A percentile compares a stretch with the other conserved stretches of the same genome.
Conservation (phyloP, 2,113 vertebrate species). For the Eublepharis macularius region DNA sequence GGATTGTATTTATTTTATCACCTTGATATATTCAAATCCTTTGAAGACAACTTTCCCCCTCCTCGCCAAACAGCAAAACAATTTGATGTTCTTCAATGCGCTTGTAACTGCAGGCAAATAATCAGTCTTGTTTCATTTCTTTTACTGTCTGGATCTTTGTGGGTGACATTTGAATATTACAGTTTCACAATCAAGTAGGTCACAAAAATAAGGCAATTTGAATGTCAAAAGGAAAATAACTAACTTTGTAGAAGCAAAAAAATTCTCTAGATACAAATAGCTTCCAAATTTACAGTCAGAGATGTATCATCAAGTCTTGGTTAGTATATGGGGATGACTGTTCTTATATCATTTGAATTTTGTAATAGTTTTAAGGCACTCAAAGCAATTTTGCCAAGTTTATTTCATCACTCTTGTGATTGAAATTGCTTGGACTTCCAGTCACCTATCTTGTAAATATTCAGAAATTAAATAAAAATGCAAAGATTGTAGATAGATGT, state of each 20-base stretch:
- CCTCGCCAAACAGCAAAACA: background rate
- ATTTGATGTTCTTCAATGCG: background rate
- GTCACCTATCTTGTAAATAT: background rate
- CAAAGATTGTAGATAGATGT: background rate
- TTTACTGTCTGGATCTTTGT: background rate
- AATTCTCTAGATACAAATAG: conserved; percentile 24
- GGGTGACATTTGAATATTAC: conserved; percentile 29
- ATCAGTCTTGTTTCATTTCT: conserved; percentile 6
- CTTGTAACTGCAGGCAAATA: background rate
- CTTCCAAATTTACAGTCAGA: conserved; percentile 24
- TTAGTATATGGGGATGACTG: background rate
- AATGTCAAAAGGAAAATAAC: conserved; percentile 30
- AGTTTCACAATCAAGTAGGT: background rate
- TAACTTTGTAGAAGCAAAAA: conserved; percentile 5
- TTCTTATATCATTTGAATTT: conserved; percentile 32
- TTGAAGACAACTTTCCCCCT: conserved; percentile 14
- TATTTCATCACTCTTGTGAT: background rate
- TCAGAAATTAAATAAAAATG: background rate
- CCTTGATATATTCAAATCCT: background rate
- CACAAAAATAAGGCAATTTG: conserved; percentile 20
- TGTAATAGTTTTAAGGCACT: conserved; percentile 2
- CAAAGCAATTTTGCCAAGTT: background rate
- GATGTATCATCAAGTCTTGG: background rate
- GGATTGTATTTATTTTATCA: background rate
- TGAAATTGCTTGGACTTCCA: conserved; percentile 13